phyloP scores from a whole-genome alignment of 2,888 invertebrate species.

The Synanthedon formicaeformis region DNA sequence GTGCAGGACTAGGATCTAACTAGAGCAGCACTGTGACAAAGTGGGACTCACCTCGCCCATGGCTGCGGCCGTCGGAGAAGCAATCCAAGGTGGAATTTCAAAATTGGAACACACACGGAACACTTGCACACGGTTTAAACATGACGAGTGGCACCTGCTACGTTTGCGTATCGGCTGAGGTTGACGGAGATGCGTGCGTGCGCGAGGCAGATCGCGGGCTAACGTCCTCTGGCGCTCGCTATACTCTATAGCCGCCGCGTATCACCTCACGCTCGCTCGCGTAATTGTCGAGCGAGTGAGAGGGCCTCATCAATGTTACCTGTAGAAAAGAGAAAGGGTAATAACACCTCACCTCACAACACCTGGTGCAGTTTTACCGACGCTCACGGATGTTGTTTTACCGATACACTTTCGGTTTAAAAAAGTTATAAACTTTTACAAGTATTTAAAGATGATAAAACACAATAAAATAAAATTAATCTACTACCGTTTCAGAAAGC shows the following conservation, averaged over 20 bases:
- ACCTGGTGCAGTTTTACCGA: slow-evolving; percentile 48
- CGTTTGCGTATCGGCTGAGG: slow-evolving; percentile 17
- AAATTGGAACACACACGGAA: slow-evolving; percentile 20
- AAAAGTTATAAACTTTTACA: too few relatives aligned
- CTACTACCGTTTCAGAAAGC: too few relatives aligned
- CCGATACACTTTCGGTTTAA: slow-evolving; percentile 8
- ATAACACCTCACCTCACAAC: slow-evolving; percentile 23
- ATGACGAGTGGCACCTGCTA: slow-evolving; percentile 49
- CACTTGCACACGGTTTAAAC: slow-evolving; percentile 50
- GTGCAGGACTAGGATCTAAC: slow-evolving; percentile 34
- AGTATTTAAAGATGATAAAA: too few relatives aligned
- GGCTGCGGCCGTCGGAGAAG: slow-evolving; percentile 29
- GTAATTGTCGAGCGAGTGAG: slow-evolving; percentile 47
- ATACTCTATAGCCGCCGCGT: slow-evolving; percentile 10
- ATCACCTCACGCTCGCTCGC: slow-evolving; percentile 13
- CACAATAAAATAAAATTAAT: too few relatives aligned
- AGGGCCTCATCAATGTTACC: slow-evolving; percentile 26
- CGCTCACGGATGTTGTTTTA: slow-evolving; percentile 21
- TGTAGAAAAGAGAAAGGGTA: slow-evolving; percentile 42
- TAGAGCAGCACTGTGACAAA: slow-evolving; percentile 36
- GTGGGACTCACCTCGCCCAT: slow-evolving; percentile 63
- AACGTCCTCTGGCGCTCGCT: slow-evolving; percentile 36
- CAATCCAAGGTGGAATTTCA: slow-evolving; percentile 28
- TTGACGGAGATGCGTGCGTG: slow-evolving; percentile 27
- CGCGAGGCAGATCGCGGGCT: slow-evolving; percentile 50